A percentile compares a stretch with the other conserved stretches of the same genome.
Evolutionary conservation across 2,113 vertebrate genomes (phyloP).

Genomic region (Chauna torquata): DNA sequence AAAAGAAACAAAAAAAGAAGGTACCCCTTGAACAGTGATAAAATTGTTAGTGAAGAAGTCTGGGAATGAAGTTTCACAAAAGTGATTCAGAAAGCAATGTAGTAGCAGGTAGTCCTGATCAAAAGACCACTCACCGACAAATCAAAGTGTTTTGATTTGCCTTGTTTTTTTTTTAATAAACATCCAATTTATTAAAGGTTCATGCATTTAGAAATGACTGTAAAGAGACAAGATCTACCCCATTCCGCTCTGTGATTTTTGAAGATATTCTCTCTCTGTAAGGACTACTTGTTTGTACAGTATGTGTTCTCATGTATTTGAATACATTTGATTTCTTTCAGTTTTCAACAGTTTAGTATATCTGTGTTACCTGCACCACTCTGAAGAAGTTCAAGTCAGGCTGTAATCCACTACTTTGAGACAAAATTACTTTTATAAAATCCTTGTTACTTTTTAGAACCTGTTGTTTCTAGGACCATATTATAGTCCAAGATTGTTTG

Average conservation of each 20-base stretch:
- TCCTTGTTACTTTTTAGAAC: not conserved
- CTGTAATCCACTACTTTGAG: not conserved
- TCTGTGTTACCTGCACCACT: not conserved
- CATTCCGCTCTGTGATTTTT: not conserved
- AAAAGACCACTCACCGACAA: not conserved
- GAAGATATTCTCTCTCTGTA: not conserved
- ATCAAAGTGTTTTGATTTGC: not conserved
- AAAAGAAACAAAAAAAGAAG: not conserved
- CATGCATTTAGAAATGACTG: not conserved
- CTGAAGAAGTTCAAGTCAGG: not conserved
- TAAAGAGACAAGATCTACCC: not conserved
- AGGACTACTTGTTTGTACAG: not conserved
- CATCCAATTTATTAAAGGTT: not conserved
- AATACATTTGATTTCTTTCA: not conserved
- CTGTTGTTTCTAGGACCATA: not conserved
- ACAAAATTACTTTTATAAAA: not conserved
- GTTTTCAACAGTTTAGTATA: not conserved
- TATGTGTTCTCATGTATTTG: not conserved
- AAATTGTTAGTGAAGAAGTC: not conserved
- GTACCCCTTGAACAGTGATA: not conserved
- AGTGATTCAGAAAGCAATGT: not conserved
- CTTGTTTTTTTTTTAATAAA: not conserved
- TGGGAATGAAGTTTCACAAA: not conserved
- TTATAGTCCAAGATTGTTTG: not conserved
- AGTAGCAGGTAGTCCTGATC: not conserved